Evolutionary conservation across 2,888 invertebrate genomes (phyloP).

Genomic region (Melanchra persicariae): DNA sequence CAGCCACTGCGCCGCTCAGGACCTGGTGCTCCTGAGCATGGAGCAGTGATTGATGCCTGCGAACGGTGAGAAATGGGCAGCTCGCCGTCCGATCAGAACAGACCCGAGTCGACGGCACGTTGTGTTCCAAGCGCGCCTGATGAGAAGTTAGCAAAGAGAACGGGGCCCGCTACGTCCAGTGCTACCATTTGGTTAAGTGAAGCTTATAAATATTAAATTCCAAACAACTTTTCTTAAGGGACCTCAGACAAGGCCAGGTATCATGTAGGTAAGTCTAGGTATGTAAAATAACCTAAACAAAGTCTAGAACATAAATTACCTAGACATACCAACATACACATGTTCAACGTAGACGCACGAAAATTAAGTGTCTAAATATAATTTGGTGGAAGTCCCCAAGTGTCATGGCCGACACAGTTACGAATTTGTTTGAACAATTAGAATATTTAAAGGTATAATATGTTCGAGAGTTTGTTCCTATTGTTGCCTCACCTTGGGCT

Average conservation of each 20-base stretch:
- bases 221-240: not conserved
- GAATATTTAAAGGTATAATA: constrained; percentile 54
- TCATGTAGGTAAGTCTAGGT: not conserved
- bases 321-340: constrained; percentile 23
- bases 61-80: too few relatives aligned
- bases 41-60: too few relatives aligned
- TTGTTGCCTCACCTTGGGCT: constrained; percentile 11
- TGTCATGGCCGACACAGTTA: constrained; percentile 63
- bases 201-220: too few relatives aligned
- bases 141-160: too few relatives aligned
- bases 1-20: too few relatives aligned
- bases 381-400: constrained; percentile 52
- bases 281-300: constrained; percentile 4
- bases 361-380: constrained; percentile 51
- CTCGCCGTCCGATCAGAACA: too few relatives aligned
- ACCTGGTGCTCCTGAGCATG: too few relatives aligned
- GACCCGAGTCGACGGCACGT: too few relatives aligned
- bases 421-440: constrained; percentile 67
- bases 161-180: too few relatives aligned
- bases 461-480: constrained; percentile 37
- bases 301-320: constrained; percentile 21
- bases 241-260: not conserved
- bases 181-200: too few relatives aligned
- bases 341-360: constrained; percentile 21
- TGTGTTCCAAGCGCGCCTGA: too few relatives aligned